Evolutionary conservation across 2,113 vertebrate genomes (phyloP), one percentile per base, ranked within the genome.

Genomic region (Caracal caracal): DNA sequence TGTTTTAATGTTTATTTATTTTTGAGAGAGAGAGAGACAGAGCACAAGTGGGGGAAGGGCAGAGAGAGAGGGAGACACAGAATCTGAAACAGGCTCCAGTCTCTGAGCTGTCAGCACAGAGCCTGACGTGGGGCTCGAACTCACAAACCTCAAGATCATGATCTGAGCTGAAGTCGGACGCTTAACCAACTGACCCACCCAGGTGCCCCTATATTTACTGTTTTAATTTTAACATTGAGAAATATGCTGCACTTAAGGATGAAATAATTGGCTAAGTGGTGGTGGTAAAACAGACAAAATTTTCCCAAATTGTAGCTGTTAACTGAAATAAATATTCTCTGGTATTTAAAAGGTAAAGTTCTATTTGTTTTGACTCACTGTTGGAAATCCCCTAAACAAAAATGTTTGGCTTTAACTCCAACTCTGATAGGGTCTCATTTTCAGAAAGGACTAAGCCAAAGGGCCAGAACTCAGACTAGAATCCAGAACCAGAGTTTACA

Each of bases 371-470:
- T 76, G 35, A 95, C 26, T 92, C 61, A 76, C 33, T 90, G 7
- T 65, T 90, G 43, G 66, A 95, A 94, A 96, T 94, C 8, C 35
- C 35, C 71, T 88, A 81, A 85, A 49, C 59, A 95, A 70, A 94
- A 97, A 85, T 61, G 35, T 70, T 91, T 85, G 61, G 35, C 22
- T 84, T 16, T 2, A 91, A 70, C 6, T 65, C 65, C 40, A 95
- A 94, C 49, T 93, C 59, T 91, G 37, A 93, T 53, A 63, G n/a
- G 28, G 53, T 82, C 35, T 94, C 33, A 88, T 93, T 94, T 97
- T 16, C 78, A 94, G 9, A 90, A 93, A 94, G 3, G 26, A 76
- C 59, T 87, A 95, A 92, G 30, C 8, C 20, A 76, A 90, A 96
- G 40, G 49, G 33, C 78, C 37, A 89, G 53, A 94, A 94, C 15